Conservation (phyloP, 2,888 invertebrate species). For the Spilosoma lubricipeda region DNA sequence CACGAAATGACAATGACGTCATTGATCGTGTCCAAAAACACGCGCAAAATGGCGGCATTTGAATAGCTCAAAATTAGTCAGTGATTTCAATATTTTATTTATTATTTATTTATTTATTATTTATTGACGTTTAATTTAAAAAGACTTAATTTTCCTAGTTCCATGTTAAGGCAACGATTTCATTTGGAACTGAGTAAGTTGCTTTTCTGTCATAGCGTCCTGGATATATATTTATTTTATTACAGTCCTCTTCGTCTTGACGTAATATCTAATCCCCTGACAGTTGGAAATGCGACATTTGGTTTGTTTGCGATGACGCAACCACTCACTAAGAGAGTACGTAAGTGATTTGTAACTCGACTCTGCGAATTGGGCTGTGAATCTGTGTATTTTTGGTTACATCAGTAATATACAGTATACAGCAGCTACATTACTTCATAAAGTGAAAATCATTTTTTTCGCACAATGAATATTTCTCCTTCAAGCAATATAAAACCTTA, state of each 20-base stretch:
- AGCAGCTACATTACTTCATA: slow-evolving; percentile 12
- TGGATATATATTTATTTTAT: slow-evolving; percentile 18
- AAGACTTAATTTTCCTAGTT: neutral
- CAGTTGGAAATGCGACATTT: slow-evolving; percentile 34
- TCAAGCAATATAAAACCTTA: slow-evolving; percentile 26
- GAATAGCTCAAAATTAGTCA: no score
- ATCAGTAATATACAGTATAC: slow-evolving; percentile 2
- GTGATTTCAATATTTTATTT: no score
- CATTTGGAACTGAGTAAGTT: neutral
- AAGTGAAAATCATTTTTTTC: slow-evolving; percentile 18
- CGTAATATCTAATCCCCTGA: slow-evolving; percentile 29
- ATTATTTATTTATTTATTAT: no score
- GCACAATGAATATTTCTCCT: slow-evolving; percentile 17
- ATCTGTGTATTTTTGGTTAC: slow-evolving; percentile 14
- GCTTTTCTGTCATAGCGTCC: neutral
- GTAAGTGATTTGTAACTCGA: slow-evolving; percentile 47
- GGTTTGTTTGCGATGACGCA: slow-evolving; percentile 39
- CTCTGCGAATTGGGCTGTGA: slow-evolving; percentile 4
- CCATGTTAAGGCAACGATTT: neutral
- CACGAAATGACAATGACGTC: no score
- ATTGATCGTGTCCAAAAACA: no score
- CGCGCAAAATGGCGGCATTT: no score
- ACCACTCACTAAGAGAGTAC: slow-evolving; percentile 26
- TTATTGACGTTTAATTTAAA: no score
- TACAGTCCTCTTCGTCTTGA: slow-evolving; percentile 25